Percentiles rank a stretch among this genome's conserved stretches.
Evolutionary conservation across 2,888 invertebrate species (phyloP).

Genomic region (Nesidiocoris tenuis): DNA sequence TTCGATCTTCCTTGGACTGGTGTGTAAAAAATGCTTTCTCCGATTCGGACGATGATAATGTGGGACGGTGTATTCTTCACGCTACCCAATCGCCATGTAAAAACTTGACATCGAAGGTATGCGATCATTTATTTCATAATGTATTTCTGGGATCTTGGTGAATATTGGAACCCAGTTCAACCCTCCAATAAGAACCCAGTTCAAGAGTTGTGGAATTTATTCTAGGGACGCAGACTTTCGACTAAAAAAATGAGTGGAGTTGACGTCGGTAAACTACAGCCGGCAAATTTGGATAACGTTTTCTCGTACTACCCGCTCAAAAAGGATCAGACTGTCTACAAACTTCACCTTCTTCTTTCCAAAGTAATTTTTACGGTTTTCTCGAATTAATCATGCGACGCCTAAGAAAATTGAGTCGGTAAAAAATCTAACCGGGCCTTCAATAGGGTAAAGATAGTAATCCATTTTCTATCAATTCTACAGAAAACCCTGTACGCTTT

Average conservation of each 20-base stretch:
- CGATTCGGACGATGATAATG: conserved; percentile 77
- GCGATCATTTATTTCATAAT: background rate
- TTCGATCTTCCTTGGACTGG: conserved; percentile 80
- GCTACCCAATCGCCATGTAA: conserved; percentile 66
- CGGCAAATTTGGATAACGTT: background rate
- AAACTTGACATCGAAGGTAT: conserved; percentile 50
- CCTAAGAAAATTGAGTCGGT: too few relatives aligned
- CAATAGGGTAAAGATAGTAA: too few relatives aligned
- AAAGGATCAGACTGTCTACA: conserved; percentile 64
- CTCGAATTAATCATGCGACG: too few relatives aligned
- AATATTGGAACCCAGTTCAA: too few relatives aligned
- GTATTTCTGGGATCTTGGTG: background rate
- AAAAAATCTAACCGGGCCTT: too few relatives aligned
- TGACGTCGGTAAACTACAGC: background rate
- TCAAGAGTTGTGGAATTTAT: too few relatives aligned
- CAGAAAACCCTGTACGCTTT: conserved; percentile 38
- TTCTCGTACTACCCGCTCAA: conserved; percentile 67
- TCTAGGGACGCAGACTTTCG: conserved; percentile 5
- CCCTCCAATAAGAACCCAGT: too few relatives aligned
- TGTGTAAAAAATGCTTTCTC: conserved; percentile 84
- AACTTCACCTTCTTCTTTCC: conserved; percentile 71
- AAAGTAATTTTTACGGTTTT: too few relatives aligned
- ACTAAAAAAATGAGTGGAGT: background rate
- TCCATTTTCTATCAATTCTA: conserved; percentile 10
- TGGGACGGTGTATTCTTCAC: conserved; percentile 82